Evolutionary conservation across 2,113 vertebrate genomes (phyloP).

Genomic region (Excalfactoria chinensis): DNA sequence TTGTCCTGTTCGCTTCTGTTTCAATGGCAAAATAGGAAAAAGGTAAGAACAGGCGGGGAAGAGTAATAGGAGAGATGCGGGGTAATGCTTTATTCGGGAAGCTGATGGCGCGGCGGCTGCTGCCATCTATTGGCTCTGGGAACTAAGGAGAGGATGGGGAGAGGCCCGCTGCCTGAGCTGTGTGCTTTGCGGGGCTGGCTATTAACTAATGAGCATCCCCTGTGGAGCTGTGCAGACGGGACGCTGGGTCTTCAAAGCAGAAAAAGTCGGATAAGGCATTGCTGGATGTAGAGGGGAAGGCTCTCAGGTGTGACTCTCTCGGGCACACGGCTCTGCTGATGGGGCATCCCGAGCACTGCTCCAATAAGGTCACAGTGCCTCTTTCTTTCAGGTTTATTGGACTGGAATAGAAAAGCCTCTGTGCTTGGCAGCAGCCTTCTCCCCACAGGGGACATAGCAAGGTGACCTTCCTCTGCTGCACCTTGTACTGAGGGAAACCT

Average conservation of each 20-base stretch:
- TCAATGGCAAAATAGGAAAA: neutral
- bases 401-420: neutral
- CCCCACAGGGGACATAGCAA: neutral
- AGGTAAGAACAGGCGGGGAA: neutral
- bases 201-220: rapidly evolving
- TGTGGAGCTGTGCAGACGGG: neutral
- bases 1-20: neutral
- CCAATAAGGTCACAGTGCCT: neutral
- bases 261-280: rapidly evolving
- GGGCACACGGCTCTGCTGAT: neutral
- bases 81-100: neutral
- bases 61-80: neutral
- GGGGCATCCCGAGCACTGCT: neutral
- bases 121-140: constrained; percentile 67
- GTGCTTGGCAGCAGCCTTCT: neutral
- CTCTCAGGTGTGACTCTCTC: neutral
- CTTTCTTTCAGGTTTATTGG: neutral
- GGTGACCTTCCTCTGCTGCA: neutral
- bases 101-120: constrained; percentile 2
- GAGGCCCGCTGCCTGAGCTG: neutral
- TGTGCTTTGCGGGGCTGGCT: rapidly evolving
- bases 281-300: neutral
- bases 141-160: neutral
- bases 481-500: neutral
- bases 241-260: rapidly evolving